Conservation (phyloP, 2,113 vertebrate genomes). For the Empidonax alnorum region DNA sequence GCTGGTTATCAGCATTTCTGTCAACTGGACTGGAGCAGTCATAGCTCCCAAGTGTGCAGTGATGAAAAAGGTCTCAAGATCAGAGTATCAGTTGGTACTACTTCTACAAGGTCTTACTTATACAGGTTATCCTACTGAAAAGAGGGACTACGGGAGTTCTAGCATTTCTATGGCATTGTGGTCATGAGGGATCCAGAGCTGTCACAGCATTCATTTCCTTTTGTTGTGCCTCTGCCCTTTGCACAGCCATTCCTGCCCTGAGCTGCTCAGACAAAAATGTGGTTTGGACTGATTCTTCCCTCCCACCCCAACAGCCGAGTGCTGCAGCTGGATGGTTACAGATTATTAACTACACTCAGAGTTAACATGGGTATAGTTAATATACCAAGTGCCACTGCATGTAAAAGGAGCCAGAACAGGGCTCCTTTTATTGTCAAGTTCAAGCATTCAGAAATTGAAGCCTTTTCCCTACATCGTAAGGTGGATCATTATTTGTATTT, state of each 20-base stretch:
- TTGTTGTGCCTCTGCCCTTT: not conserved
- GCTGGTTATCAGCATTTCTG: constrained; percentile 13
- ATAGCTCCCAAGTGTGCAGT: not conserved
- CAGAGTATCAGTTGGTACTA: not conserved
- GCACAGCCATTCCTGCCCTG: rapidly evolving
- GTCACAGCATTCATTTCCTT: not conserved
- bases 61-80: not conserved
- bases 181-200: not conserved
- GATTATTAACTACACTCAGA: not conserved
- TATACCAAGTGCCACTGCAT: rapidly evolving
- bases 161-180: not conserved
- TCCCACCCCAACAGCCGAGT: not conserved
- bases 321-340: not conserved
- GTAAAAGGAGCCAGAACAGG: not conserved
- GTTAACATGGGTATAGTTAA: not conserved
- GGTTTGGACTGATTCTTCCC: not conserved
- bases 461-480: not conserved
- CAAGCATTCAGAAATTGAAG: not conserved
- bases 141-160: not conserved
- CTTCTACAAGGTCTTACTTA: not conserved
- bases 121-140: not conserved
- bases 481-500: not conserved
- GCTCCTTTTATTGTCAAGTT: not conserved
- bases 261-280: not conserved
- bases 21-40: not conserved